phyloP scores from a whole-genome alignment of 2,113 vertebrate species.

The Brienomyrus longianalis region DNA sequence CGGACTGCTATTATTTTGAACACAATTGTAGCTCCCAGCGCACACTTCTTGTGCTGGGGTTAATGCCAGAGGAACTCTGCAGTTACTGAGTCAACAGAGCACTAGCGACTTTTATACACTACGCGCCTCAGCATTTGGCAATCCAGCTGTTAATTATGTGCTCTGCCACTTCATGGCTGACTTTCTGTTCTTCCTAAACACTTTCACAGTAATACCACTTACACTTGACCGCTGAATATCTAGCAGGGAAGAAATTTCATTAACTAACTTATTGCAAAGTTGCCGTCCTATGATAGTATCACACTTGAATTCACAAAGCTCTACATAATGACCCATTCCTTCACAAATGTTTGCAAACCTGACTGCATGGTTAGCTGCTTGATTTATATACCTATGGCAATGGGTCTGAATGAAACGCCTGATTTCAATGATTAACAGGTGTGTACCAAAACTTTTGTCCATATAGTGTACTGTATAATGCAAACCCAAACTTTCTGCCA shows the following conservation, averaged over 20 bases:
- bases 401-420: background rate
- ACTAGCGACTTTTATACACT: background rate
- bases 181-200: background rate
- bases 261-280: too few relatives aligned
- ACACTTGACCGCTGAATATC: too few relatives aligned
- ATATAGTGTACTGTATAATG: background rate
- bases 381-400: background rate
- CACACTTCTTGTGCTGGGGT: background rate
- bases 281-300: too few relatives aligned
- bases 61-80: background rate
- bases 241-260: too few relatives aligned
- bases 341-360: background rate
- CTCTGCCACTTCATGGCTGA: too few relatives aligned
- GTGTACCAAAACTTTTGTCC: background rate
- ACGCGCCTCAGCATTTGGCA: background rate
- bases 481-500: background rate
- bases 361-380: background rate
- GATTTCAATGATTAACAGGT: background rate
- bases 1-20: too few relatives aligned
- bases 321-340: background rate
- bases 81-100: background rate
- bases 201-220: too few relatives aligned
- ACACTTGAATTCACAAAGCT: too few relatives aligned
- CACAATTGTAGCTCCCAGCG: background rate
- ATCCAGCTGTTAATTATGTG: background rate